Conservation (phyloP, 2,113 vertebrate genomes). For the Herpailurus yagouaroundi region DNA sequence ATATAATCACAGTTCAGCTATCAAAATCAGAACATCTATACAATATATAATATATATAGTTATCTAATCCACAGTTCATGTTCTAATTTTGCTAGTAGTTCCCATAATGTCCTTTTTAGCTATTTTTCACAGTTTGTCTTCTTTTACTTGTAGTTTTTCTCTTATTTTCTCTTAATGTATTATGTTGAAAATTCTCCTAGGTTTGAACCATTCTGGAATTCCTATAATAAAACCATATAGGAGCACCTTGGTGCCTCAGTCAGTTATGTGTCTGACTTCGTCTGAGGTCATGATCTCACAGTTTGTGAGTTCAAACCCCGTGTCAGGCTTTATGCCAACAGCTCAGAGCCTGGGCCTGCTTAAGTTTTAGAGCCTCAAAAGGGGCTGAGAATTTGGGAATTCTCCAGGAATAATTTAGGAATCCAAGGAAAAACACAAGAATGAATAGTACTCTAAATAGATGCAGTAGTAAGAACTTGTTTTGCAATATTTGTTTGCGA, state of each 20-base stretch:
- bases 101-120: not conserved
- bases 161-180: not conserved
- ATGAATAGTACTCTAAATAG: not conserved
- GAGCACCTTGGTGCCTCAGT: too few species aligned
- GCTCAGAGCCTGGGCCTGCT: too few species aligned
- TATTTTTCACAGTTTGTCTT: not conserved
- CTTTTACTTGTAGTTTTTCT: not conserved
- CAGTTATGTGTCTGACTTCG: too few species aligned
- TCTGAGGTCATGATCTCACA: too few species aligned
- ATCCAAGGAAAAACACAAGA: not conserved
- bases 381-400: not conserved
- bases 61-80: not conserved
- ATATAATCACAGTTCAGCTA: not conserved
- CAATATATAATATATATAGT: not conserved
- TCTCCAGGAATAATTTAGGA: not conserved
- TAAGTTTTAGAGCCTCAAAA: constrained; percentile 21
- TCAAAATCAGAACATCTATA: not conserved
- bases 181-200: not conserved
- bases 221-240: not conserved
- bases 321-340: too few species aligned
- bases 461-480: not conserved
- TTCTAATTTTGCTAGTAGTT: not conserved
- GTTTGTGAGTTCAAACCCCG: too few species aligned
- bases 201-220: constrained; percentile 4
- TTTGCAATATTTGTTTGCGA: constrained; percentile 24